Percentiles rank a stretch among this genome's conserved stretches.
Evolutionary conservation across 2,797 vertebrate genomes (phyloP).

Genomic region (Sylvilagus floridanus): DNA sequence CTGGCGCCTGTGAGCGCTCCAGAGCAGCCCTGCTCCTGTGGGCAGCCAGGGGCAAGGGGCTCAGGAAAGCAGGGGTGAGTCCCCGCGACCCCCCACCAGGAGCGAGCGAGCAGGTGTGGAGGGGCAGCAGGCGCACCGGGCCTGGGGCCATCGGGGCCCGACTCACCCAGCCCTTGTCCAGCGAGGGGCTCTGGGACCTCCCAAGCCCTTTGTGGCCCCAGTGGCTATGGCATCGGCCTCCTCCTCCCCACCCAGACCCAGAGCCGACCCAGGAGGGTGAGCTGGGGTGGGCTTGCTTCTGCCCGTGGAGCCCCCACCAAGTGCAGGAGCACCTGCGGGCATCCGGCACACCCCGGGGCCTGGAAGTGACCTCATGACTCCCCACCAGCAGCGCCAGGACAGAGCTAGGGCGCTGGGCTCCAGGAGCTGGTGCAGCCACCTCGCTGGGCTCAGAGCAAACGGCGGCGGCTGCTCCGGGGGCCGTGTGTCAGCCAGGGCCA

Average conservation of each 20-base stretch:
- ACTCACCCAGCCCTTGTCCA: accelerated
- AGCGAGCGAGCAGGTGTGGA: no score
- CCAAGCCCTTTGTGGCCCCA: accelerated
- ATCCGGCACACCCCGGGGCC: background rate
- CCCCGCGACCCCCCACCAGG: no score
- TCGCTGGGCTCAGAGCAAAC: background rate
- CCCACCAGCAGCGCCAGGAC: accelerated
- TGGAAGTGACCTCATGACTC: accelerated
- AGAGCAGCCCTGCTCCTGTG: accelerated
- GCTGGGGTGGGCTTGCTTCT: no score
- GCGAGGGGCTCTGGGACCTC: background rate
- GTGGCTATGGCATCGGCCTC: background rate
- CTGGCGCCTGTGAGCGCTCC: accelerated
- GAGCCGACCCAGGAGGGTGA: background rate
- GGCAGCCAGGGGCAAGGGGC: no score
- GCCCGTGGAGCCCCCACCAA: background rate
- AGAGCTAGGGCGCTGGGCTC: background rate
- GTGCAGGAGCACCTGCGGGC: background rate
- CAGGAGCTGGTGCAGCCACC: background rate
- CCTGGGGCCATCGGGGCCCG: no score
- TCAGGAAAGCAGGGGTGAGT: accelerated
- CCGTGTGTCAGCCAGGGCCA: no score
- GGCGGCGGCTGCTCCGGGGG: accelerated
- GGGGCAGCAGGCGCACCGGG: accelerated
- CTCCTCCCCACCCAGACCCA: background rate